phyloP scores from a whole-genome alignment of 2,113 vertebrate genomes.

The Scatophagus argus region DNA sequence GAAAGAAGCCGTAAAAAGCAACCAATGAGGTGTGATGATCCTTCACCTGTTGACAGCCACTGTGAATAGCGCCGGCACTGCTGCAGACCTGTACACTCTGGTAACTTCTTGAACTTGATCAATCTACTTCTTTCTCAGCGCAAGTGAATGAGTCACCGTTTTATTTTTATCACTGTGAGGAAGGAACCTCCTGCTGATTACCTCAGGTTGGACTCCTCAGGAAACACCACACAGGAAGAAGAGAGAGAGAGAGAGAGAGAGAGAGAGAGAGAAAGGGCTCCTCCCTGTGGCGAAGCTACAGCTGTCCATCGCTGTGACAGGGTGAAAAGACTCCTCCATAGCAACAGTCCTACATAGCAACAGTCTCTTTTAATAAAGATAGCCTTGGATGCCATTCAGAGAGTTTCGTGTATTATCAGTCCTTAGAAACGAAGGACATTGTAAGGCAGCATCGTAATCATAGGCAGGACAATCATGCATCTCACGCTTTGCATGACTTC shows the following conservation, averaged over 20 bases:
- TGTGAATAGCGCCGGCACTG: neutral
- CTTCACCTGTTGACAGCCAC: constrained; percentile 14
- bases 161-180: constrained; percentile 56
- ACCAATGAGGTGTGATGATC: neutral
- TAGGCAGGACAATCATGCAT: no score
- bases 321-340: constrained; percentile 78
- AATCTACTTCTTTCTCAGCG: constrained; percentile 17
- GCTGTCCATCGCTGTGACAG: constrained; percentile 62
- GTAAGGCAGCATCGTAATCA: constrained; percentile 23
- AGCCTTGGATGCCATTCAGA: constrained; percentile 72
- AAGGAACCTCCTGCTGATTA: constrained; percentile 40
- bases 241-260: constrained; percentile 80
- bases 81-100: constrained; percentile 19
- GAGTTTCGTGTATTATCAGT: constrained; percentile 44
- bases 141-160: constrained; percentile 47
- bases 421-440: constrained; percentile 50
- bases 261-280: constrained; percentile 80
- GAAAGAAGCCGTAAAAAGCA: neutral
- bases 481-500: constrained; percentile 16
- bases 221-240: constrained; percentile 38
- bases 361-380: constrained; percentile 79
- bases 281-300: constrained; percentile 80
- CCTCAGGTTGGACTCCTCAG: constrained; percentile 42
- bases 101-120: constrained; percentile 43
- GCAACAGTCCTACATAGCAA: constrained; percentile 87